Conservation (phyloP, 2,888 invertebrate genomes). For the Cryptophagus acutangulus region DNA sequence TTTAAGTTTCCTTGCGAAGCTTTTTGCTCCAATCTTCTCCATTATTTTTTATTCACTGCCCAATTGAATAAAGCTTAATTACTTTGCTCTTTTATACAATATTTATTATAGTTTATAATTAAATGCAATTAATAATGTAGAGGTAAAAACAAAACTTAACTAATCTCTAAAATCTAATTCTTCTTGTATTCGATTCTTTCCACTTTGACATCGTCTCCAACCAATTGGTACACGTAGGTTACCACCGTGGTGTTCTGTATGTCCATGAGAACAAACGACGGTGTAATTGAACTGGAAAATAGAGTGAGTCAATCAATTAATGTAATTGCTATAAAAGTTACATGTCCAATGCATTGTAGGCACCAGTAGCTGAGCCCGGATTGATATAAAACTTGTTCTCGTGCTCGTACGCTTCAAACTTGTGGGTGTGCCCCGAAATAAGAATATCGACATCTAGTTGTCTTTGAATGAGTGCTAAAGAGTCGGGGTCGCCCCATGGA, state of each 20-base stretch:
- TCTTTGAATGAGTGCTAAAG: slow-evolving; percentile 86
- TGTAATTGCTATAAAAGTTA: slow-evolving; percentile 48
- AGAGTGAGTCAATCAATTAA: background rate
- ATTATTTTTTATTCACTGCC: too few relatives aligned
- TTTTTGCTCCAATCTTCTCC: too few relatives aligned
- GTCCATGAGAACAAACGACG: slow-evolving; percentile 98
- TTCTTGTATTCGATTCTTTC: slow-evolving; percentile 97
- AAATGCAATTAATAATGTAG: too few relatives aligned
- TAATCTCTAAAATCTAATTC: slow-evolving; percentile 47
- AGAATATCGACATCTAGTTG: slow-evolving; percentile 98
- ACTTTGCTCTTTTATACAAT: background rate
- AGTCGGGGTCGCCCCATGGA: slow-evolving; percentile 94
- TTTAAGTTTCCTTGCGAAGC: too few relatives aligned
- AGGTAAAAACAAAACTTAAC: slow-evolving; percentile 9
- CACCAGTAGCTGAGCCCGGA: slow-evolving; percentile 98
- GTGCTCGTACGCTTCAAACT: slow-evolving; percentile 96
- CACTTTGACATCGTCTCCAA: slow-evolving; percentile 98
- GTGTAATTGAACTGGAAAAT: slow-evolving; percentile 68
- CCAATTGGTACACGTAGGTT: slow-evolving; percentile 95
- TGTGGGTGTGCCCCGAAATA: slow-evolving; percentile 97
- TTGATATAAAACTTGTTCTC: slow-evolving; percentile 99
- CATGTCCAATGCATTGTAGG: slow-evolving; percentile 89
- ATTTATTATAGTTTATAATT: background rate
- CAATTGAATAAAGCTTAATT: background rate
- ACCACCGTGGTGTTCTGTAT: slow-evolving; percentile 97